Evolutionary conservation across 2,888 invertebrate species (phyloP).

Genomic region (Pegoplata infirma): DNA sequence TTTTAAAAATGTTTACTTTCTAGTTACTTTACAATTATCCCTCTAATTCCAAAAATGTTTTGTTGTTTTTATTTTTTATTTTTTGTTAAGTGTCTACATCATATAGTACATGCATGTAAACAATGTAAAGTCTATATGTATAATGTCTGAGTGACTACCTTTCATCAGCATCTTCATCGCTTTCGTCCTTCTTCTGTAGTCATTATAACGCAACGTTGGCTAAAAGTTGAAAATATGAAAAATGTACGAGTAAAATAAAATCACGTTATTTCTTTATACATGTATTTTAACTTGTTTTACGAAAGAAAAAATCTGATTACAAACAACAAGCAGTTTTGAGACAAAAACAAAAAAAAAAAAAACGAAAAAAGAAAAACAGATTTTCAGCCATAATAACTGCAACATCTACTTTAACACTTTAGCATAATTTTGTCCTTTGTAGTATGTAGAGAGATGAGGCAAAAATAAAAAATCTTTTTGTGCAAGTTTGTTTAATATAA

Average conservation of each 20-base stretch:
- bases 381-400: conserved; percentile 14
- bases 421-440: conserved; percentile 39
- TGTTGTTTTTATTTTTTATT: no score
- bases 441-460: neutral
- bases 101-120: conserved; percentile 7
- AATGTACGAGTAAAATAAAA: conserved; percentile 19
- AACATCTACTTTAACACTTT: conserved; percentile 31
- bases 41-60: no score
- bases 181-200: neutral
- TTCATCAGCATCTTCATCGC: conserved; percentile 29
- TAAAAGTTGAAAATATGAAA: conserved; percentile 1
- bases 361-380: no score
- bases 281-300: conserved; percentile 26
- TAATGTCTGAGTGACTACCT: conserved; percentile 40
- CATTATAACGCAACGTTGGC: neutral
- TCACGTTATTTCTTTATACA: conserved; percentile 40
- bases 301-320: conserved; percentile 4
- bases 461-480: conserved; percentile 22
- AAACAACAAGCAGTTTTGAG: neutral
- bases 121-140: conserved; percentile 12
- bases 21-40: no score
- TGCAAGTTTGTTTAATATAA: conserved; percentile 39
- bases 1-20: no score
- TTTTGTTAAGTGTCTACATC: neutral
- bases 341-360: no score